Evolutionary conservation across 2,888 invertebrate genomes (phyloP).

Genomic region (Eristalis intricaria): DNA sequence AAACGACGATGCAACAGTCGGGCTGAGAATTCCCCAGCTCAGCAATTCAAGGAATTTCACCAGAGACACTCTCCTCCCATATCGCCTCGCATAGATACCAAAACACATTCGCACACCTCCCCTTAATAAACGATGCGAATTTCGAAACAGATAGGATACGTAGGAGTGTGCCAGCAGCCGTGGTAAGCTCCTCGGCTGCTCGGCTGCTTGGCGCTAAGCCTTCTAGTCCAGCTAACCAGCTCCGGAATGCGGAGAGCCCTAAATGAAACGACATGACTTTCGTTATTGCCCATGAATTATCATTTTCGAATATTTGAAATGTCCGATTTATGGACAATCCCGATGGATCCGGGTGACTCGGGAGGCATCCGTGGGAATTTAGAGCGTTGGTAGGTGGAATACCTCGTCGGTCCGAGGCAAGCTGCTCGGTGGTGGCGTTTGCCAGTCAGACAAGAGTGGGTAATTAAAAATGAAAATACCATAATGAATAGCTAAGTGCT

Average conservation of each 20-base stretch:
- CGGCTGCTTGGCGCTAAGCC: background rate
- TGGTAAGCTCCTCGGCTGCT: background rate
- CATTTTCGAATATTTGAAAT: conserved; percentile 40
- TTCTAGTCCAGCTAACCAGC: conserved; percentile 7
- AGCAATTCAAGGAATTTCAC: conserved; percentile 16
- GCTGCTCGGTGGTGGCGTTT: background rate
- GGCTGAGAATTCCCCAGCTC: conserved; percentile 11
- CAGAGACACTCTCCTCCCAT: conserved; percentile 3
- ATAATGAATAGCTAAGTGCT: conserved; percentile 15
- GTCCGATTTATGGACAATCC: conserved; percentile 1
- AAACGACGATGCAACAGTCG: conserved; percentile 28
- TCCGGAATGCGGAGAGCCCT: conserved; percentile 14
- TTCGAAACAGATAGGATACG: conserved; percentile 29
- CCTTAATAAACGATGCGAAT: conserved; percentile 24
- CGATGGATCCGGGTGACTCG: background rate
- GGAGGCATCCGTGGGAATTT: background rate
- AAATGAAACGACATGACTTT: conserved; percentile 33
- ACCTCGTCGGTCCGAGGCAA: no score
- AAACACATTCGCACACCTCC: background rate
- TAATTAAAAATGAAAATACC: conserved; percentile 16
- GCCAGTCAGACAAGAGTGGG: background rate
- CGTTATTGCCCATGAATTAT: conserved; percentile 49
- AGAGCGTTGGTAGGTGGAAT: background rate
- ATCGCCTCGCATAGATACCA: conserved; percentile 25
- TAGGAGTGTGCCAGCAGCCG: background rate